Conservation (phyloP, 2,797 vertebrate genomes). For the Falco peregrinus region DNA sequence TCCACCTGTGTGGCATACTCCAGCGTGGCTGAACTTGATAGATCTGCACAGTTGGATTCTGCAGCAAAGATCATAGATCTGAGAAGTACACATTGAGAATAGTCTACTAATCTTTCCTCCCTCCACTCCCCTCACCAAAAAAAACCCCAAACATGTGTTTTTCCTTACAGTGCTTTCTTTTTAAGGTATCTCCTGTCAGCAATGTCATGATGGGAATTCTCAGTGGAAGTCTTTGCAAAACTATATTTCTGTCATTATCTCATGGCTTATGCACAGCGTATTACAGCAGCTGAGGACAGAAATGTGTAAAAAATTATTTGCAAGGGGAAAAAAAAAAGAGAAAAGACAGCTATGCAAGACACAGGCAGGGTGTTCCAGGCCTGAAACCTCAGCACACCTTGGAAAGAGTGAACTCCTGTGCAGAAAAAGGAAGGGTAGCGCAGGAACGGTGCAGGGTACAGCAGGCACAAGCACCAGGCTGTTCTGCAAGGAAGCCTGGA, state of each 20-base stretch:
- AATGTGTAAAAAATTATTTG: neutral
- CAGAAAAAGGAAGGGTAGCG: neutral
- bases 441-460: neutral
- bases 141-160: constrained; percentile 43
- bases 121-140: neutral
- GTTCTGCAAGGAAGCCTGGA: neutral
- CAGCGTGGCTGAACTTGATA: constrained; percentile 69
- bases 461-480: neutral
- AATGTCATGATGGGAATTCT: constrained; percentile 30
- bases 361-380: neutral
- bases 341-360: neutral
- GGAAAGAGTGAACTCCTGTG: neutral
- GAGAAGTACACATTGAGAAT: neutral
- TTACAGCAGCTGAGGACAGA: neutral
- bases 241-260: neutral
- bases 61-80: constrained; percentile 50
- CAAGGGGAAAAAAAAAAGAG: neutral
- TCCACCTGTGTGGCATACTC: constrained; percentile 74
- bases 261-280: neutral
- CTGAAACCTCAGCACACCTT: neutral
- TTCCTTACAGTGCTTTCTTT: constrained; percentile 16
- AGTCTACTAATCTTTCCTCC: constrained; percentile 39
- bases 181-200: constrained; percentile 43
- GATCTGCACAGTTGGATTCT: constrained; percentile 66
- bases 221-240: constrained; percentile 22